Evolutionary conservation across 2,797 vertebrate genomes (phyloP).

Genomic region (Melanotaenia maccullochi): DNA sequence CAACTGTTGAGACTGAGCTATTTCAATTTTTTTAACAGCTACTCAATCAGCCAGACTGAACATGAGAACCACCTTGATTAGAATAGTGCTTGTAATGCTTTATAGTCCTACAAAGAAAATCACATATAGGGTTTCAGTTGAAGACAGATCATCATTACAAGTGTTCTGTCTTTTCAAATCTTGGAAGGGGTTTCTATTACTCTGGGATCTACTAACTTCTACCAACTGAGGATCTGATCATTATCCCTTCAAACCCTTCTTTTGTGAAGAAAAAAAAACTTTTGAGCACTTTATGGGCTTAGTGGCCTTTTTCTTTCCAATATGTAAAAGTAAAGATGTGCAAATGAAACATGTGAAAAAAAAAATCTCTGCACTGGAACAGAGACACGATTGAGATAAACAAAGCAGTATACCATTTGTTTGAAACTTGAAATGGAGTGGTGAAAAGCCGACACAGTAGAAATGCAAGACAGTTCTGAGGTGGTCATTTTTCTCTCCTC

Average conservation of each 20-base stretch:
- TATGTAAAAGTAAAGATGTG: slow-evolving; percentile 24
- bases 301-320: slow-evolving; percentile 36
- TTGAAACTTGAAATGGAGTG: slow-evolving; percentile 50
- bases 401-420: slow-evolving; percentile 27
- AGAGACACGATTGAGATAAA: slow-evolving; percentile 18
- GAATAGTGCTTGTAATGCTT: slow-evolving; percentile 53
- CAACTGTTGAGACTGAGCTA: slow-evolving; percentile 2
- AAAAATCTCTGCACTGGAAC: slow-evolving; percentile 58
- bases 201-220: slow-evolving; percentile 31
- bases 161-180: slow-evolving; percentile 56
- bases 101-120: slow-evolving; percentile 38
- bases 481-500: slow-evolving; percentile 71
- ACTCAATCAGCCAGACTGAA: slow-evolving; percentile 60
- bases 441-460: slow-evolving; percentile 39
- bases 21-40: slow-evolving; percentile 31
- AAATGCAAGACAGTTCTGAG: slow-evolving; percentile 60
- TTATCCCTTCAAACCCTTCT: slow-evolving; percentile 4
- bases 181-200: slow-evolving; percentile 36
- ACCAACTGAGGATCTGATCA: slow-evolving; percentile 11
- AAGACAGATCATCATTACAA: slow-evolving; percentile 41
- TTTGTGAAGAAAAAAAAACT: slow-evolving; percentile 3
- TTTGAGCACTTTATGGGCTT: slow-evolving; percentile 72
- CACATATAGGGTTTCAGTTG: slow-evolving; percentile 45
- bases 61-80: slow-evolving; percentile 79
- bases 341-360: slow-evolving; percentile 15